Base-by-base conservation (phyloP, 2,113 vertebrate species). In the Dasypus novemcinctus region DNA sequence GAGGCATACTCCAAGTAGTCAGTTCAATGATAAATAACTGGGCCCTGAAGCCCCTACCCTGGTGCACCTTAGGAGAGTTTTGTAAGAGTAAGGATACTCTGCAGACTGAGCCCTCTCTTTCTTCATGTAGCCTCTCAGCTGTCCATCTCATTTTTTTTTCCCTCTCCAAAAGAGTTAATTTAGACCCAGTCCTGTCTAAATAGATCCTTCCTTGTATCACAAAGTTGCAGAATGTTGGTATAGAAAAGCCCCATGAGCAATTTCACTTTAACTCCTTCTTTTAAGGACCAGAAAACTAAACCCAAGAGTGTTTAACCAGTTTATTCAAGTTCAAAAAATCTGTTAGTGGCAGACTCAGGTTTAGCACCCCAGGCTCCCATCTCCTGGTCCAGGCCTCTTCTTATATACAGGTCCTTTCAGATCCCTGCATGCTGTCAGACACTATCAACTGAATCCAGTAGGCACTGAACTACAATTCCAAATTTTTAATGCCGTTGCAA, bases 251-350 rank as follows among this genome's bases (percentile, higher is more conserved):
- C 31, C 21, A 33, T 66, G 52, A 81, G 12, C 1, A 69, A 52
- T 83, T 90, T 84, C 83, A 29, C 20, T 80, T 93, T 20, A 43
- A 46, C 27, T 9, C 11, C 52, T 90, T 92, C 38, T 27, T 97
- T 66, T 78, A 87, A 86, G 18, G 49, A 38, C 14, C 84, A 13
- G 29, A 49, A 93, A 78, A 36, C 33, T 71, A 76, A 93, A 18
- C 10, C 46, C 41, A 88, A 81, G 27, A 66, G 23, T 12, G 33
- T 38, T 13, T 14, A 69, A 14, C 5, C 1, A 2, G 91, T 95
- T n/a, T 66, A 75, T 41, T 17, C 49, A 90, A 18, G 7, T 81
- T 85, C 68, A 92, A 43, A 74, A 0, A 86, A 38, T 43, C 78
- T 64, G 17, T 41, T 91, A 85, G 18, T 54, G 14, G 43, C 46